Base-by-base conservation (phyloP, 2,888 invertebrate genomes). In the Phragmatobia fuliginosa region DNA sequence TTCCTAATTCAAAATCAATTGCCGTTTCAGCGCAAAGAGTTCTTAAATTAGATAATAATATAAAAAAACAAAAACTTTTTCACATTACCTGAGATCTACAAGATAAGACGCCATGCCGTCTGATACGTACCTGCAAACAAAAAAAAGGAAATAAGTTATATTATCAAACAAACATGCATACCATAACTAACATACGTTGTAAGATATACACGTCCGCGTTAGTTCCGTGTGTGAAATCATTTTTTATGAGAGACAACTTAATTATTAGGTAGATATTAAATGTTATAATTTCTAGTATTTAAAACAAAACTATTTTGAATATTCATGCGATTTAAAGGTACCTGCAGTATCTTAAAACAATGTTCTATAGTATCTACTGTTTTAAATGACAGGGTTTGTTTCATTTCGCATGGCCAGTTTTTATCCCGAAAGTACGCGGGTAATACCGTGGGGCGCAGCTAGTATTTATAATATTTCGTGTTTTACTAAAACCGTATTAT, bases 101-200 rank as follows among this genome's bases (percentile, higher is more conserved):
- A 62, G 71, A 71, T 65, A 77, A 32, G 68, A 64, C 69, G 73
- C 69, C 76, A 78, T 78, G 41, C 66, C 61, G 65, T 66, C n/a
- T 67, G 76, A 83, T 87, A 89, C 90, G 80, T 90, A 90, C 90
- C 90, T 90, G 87, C 60, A 88, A 88, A 82, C 86, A 87, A 74
- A 74, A 82, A 82, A 75, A 60, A 76, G 66, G 70, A 67, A 70
- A 73, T 75, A 60, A 76, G 68, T 60, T 65, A 70, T 62, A 69
- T 63, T 63, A 67, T 62, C 56, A 76, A 70, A 75, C 52, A 74
- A 70, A 74, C 60, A 59, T 66, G 61, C 67, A 70, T 69, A 74
- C 74, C 70, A 71, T 64, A 73, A 49, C 59, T 68, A 25, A 38
- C 33, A 33, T 33, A 33, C 5, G 3, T 5, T 36, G 60, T 68